phyloP scores from a whole-genome alignment of 2,113 vertebrate species.

The Sylvietta virens region DNA sequence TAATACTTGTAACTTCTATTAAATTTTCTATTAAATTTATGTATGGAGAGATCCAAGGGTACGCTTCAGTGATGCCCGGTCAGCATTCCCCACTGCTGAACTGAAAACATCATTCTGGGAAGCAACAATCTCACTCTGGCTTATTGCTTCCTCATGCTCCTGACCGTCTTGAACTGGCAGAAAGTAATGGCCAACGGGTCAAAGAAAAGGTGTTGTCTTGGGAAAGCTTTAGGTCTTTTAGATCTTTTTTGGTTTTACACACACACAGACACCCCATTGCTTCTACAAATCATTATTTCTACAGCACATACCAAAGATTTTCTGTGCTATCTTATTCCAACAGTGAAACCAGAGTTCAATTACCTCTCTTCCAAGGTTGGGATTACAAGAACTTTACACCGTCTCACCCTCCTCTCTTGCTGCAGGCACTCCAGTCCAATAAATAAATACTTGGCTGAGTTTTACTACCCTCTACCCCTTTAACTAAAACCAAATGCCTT shows the following conservation, averaged over 20 bases:
- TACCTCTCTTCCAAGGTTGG: background rate
- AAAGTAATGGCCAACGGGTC: background rate
- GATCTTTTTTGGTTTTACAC: background rate
- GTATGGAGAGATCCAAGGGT: background rate
- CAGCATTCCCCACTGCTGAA: background rate
- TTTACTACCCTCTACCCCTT: constrained; percentile 10
- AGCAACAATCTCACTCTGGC: fast-evolving
- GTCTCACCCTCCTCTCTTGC: background rate
- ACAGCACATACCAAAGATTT: background rate
- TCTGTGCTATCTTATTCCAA: background rate
- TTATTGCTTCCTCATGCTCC: background rate
- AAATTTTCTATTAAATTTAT: background rate
- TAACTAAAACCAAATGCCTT: constrained; percentile 42
- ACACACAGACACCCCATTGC: fast-evolving
- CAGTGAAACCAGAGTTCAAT: background rate
- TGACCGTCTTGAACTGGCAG: background rate
- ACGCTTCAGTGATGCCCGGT: fast-evolving
- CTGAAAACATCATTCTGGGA: background rate
- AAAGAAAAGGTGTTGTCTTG: background rate
- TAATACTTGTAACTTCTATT: background rate
- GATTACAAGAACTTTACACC: background rate
- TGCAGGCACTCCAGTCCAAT: background rate
- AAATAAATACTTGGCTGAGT: background rate
- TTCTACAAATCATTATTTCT: background rate
- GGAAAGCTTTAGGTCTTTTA: background rate